These are phyloP conservation scores for Coregonus suidteri DNA, from an alignment of 2,797 vertebrate genomes.

Conservation along the genomic window DNA sequence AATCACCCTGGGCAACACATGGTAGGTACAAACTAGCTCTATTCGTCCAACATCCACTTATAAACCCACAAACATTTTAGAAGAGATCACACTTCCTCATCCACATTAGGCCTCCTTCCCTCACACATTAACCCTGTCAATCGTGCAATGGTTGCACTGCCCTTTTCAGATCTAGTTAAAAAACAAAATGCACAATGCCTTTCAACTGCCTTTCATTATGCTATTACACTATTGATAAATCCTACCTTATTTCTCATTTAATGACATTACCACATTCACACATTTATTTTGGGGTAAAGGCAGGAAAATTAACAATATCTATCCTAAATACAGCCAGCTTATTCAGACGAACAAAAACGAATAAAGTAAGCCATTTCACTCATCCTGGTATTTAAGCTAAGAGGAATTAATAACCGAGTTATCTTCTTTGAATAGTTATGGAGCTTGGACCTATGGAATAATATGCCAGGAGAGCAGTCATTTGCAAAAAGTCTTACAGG, in stretches of 20 bases:
- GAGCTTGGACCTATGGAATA: neutral
- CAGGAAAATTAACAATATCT: neutral
- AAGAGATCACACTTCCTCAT: neutral
- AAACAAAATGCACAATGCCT: neutral
- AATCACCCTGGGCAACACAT: conserved; percentile 37
- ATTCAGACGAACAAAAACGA: neutral
- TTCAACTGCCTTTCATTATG: neutral
- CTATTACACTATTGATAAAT: neutral
- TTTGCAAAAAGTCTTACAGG: neutral
- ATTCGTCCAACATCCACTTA: neutral
- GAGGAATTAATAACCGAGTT: neutral
- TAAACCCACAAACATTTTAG: neutral
- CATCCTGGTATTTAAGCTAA: neutral
- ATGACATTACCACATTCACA: neutral
- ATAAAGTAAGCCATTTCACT: neutral
- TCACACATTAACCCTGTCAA: neutral
- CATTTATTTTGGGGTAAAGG: neutral
- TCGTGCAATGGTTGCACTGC: too few species aligned
- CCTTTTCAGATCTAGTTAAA: neutral
- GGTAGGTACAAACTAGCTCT: neutral
- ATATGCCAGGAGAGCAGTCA: neutral
- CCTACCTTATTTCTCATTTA: neutral
- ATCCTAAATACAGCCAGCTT: neutral
- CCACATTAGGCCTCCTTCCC: neutral
- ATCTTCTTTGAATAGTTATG: neutral